These are phyloP conservation scores for Ostrea edulis DNA, from an alignment of 1,140 invertebrate species.

Conservation along the genomic window DNA sequence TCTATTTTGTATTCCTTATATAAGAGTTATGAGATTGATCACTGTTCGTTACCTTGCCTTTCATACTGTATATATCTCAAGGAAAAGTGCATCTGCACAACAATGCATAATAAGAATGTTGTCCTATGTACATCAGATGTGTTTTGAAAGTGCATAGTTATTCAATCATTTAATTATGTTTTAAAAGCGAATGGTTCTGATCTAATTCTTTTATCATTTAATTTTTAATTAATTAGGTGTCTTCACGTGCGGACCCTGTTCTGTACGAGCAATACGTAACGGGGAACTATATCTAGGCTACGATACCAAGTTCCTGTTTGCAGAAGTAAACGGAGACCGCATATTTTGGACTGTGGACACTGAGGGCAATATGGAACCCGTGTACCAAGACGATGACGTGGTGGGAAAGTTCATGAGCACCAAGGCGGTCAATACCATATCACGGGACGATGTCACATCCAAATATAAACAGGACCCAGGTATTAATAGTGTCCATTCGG, in stretches of 20 bases:
- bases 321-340: conserved; percentile 83
- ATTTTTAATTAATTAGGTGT: conserved; percentile 75
- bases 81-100: too few species aligned
- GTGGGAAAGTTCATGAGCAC: conserved; percentile 73
- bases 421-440: conserved; percentile 72
- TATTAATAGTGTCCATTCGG: too few species aligned
- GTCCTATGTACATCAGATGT: too few species aligned
- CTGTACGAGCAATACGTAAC: conserved; percentile 87
- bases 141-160: too few species aligned
- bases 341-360: conserved; percentile 70
- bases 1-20: too few species aligned
- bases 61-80: too few species aligned
- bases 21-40: too few species aligned
- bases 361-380: conserved; percentile 72
- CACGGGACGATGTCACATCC: conserved; percentile 71
- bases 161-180: too few species aligned
- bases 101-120: too few species aligned
- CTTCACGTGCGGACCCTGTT: conserved; percentile 89
- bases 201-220: not conserved
- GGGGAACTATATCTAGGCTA: conserved; percentile 90
- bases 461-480: conserved; percentile 65
- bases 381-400: conserved; percentile 63
- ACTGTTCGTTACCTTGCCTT: too few species aligned
- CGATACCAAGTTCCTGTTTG: conserved; percentile 91
- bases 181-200: too few species aligned